Base-by-base conservation (phyloP, 1,140 invertebrate species). In the Aphelinus atriplicis region DNA sequence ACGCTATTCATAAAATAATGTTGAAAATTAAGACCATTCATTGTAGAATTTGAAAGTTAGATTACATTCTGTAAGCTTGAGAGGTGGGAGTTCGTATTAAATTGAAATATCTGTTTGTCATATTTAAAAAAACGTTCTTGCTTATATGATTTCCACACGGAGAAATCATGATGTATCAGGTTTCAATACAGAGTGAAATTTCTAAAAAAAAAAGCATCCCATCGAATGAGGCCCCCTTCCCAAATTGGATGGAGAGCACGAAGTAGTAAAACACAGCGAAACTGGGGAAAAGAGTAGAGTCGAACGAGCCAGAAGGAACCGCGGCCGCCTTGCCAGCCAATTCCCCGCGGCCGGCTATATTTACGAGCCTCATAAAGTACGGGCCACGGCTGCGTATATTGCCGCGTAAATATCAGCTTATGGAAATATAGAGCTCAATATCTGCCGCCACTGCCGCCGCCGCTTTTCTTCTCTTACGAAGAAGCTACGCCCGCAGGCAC, bases 401-500 rank as follows among this genome's bases (percentile, higher is more conserved):
- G 86, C 87, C 86, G 82, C 86, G 87, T 88, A 88, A 89, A 89
- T 89, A 87, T 87, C 84, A 89, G 85, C 88, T 89, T 89, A 89
- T 88, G 87, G 87, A 89, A 89, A 89, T 89, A 88, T 88, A 89
- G 87, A 88, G 88, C 88, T 88, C 88, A 89, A 89, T 88, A 88
- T 89, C 86, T 88, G 87, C 86, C 85, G 82, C 3, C 82, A 80
- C 81, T 78, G 70, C 77, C 67, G 67, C 72, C 67, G 78, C 79
- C 81, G 80, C 80, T 81, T 85, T 84, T 81, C 80, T 83, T 81
- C 82, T 77, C 80, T 80, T 81, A 48, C 1, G 6, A 50, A 57
- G 57, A 65, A 46, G 46, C 53, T 58, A 63, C 9, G 53, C 4
- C 48, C 46, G 51, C 57, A 9, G 26, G 26, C 26, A 26, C 26